phyloP scores from a whole-genome alignment of 2,113 vertebrate species.

The Asarcornis scutulata region DNA sequence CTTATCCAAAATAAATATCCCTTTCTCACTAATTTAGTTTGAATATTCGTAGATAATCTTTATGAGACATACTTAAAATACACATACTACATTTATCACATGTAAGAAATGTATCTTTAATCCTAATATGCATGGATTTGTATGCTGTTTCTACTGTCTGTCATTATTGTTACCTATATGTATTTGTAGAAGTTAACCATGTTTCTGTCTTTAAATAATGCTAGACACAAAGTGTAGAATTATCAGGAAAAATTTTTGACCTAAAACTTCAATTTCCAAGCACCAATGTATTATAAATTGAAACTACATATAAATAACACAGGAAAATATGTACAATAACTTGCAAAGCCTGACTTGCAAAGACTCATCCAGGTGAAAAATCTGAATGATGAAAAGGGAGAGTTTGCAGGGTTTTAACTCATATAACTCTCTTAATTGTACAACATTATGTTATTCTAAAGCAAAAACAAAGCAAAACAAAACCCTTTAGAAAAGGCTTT shows the following conservation, averaged over 20 bases:
- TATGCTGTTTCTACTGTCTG: background rate
- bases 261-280: background rate
- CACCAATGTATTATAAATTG: background rate
- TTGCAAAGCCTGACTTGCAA: background rate
- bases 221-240: background rate
- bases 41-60: conserved; percentile 51
- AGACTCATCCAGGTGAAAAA: background rate
- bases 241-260: background rate
- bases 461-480: background rate
- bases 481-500: background rate
- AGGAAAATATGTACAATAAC: background rate
- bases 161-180: background rate
- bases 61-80: conserved; percentile 5
- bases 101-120: background rate
- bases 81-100: background rate
- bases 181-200: background rate
- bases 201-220: background rate
- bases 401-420: background rate
- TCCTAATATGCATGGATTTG: background rate
- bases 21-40: conserved; percentile 14
- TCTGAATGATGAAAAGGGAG: background rate
- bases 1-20: conserved; percentile 55
- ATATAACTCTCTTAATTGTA: background rate
- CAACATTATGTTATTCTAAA: background rate
- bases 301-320: background rate